A percentile compares a stretch with the other conserved stretches of the same genome.
phyloP scores from a whole-genome alignment of 2,113 vertebrate species.

The Tylochromis polylepis region DNA sequence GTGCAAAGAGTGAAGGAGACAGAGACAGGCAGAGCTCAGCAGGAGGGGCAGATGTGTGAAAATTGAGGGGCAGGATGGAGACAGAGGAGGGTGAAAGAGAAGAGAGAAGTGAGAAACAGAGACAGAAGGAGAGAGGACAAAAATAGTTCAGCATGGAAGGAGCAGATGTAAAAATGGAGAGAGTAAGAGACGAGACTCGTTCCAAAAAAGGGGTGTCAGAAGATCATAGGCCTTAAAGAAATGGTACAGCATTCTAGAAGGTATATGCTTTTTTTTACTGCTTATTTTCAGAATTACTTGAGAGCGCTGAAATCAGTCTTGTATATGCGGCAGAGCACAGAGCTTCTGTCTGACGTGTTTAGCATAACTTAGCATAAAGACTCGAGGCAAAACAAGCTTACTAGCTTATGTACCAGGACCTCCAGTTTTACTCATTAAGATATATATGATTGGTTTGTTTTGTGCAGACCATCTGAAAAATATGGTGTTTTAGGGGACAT shows the following conservation, averaged over 20 bases:
- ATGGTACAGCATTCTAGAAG: not conserved
- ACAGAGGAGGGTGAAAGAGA: not conserved
- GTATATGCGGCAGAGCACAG: not conserved
- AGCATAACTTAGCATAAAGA: not conserved
- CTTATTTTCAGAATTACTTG: not conserved
- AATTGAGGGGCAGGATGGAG: not conserved
- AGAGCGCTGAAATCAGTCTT: not conserved
- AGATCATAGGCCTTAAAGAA: not conserved
- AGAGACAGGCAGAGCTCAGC: not conserved
- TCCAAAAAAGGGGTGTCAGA: not conserved
- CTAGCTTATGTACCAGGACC: not conserved
- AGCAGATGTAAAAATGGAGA: not conserved
- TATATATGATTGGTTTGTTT: not conserved
- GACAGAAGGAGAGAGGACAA: constrained; percentile 2
- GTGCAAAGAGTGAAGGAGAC: not conserved
- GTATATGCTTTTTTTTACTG: not conserved
- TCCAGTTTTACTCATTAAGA: not conserved
- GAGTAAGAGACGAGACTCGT: not conserved
- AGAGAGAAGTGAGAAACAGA: constrained; percentile 18
- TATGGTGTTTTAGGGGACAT: not conserved
- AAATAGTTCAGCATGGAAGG: constrained; percentile 21
- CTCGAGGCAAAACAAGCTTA: not conserved
- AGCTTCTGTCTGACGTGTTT: not conserved
- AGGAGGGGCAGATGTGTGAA: constrained; percentile 38
- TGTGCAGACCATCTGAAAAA: not conserved